Base-by-base conservation (phyloP, 2,113 vertebrate species). In the Mirounga angustirostris region DNA sequence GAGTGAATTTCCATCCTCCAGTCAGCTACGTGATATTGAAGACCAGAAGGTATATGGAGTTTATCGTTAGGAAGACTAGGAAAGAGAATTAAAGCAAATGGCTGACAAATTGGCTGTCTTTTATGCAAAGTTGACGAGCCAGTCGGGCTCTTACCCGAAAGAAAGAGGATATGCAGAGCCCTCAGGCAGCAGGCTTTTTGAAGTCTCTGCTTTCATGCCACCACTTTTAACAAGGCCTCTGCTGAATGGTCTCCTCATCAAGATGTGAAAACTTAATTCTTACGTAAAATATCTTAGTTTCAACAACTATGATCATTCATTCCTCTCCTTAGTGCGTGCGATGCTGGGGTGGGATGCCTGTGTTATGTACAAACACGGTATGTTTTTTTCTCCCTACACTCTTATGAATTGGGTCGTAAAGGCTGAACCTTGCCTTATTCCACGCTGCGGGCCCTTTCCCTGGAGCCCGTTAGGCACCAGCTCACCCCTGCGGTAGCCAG, bases 11-110 rank as follows among this genome's bases (percentile, higher is more conserved):
- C 98, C 98, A 98, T 98, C 98, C 96, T 98, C 97, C 96, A 92
- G 97, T 99, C 98, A 99, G 99, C 99, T 99, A 99, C 95, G 97
- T 98, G 99, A 99, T 99, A 99, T 99, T 99, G 99, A 99, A 99
- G 98, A 99, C 98, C 99, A 98, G 99, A 98, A 99, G 99, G 98
- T 98, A 96, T 94, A 98, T 92, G 97, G 98, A 98, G 97, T 97
- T 96, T 98, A 98, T 95, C 97, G 6, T 97, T 95, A 95, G 96
- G 98, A 97, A 97, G 98, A 98, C 94, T 97, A 98, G 83, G 98
- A 96, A 98, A 98, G 96, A 97, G 98, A 98, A 98, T 98, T 96
- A 97, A 98, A 98, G 97, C 97, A 98, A 99, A 98, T 98, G 98
- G 98, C 97, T 98, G 98, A 99, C 98, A 98, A 99, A 99, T 98